Evolutionary conservation across 2,888 invertebrate genomes (phyloP).

Genomic region (Hofmannophila pseudospretella): DNA sequence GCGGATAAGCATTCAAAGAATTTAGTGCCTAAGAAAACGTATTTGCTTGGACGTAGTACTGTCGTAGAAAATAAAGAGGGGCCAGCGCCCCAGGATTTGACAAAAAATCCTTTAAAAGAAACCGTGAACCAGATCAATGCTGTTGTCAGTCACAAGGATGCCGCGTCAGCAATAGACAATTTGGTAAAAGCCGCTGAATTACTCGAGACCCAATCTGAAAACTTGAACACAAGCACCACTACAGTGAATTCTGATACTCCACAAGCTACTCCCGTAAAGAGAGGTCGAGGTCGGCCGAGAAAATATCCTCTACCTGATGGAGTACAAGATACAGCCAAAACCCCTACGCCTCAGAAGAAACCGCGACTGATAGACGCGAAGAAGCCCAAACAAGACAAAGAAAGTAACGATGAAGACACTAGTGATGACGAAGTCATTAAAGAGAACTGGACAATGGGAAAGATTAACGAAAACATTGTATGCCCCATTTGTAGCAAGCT

Average conservation of each 20-base stretch:
- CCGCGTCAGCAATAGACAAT: slow-evolving; percentile 64
- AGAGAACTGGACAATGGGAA: slow-evolving; percentile 75
- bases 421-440: slow-evolving; percentile 46
- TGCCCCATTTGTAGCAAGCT: slow-evolving; percentile 71
- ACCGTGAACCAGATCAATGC: slow-evolving; percentile 29
- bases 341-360: slow-evolving; percentile 55
- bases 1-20: slow-evolving; percentile 45
- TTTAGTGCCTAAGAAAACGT: slow-evolving; percentile 60
- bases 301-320: slow-evolving; percentile 61
- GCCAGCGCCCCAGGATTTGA: slow-evolving; percentile 20
- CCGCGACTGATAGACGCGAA: slow-evolving; percentile 50
- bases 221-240: slow-evolving; percentile 22
- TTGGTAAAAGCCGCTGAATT: slow-evolving; percentile 69
- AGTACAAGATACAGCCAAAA: slow-evolving; percentile 29
- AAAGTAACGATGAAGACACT: slow-evolving; percentile 32
- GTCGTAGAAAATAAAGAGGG: slow-evolving; percentile 34
- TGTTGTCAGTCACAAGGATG: slow-evolving; percentile 32
- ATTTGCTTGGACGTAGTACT: slow-evolving; percentile 48
- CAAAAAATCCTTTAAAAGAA: slow-evolving; percentile 31
- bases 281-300: slow-evolving; percentile 66
- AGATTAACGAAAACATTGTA: slow-evolving; percentile 71
- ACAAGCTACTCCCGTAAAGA: slow-evolving; percentile 51
- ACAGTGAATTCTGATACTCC: slow-evolving; percentile 25
- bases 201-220: slow-evolving; percentile 59
- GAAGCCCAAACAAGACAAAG: slow-evolving; percentile 33